Evolutionary conservation across 2,797 vertebrate genomes (phyloP).

Genomic region (Scleropages formosus): DNA sequence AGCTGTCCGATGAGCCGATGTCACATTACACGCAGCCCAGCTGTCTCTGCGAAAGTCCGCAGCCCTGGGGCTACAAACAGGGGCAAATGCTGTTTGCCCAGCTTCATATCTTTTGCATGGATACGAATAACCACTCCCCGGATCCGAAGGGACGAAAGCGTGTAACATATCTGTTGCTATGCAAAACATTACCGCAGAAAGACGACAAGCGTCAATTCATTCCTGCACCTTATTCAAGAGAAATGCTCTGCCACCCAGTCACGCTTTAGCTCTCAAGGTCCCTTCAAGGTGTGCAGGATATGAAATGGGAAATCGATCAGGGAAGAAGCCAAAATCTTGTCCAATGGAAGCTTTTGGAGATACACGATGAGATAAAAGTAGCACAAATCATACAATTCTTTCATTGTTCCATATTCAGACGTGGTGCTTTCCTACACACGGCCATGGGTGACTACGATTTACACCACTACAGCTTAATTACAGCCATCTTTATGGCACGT

Average conservation of each 20-base stretch:
- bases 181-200: background rate
- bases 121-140: background rate
- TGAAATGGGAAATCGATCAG: background rate
- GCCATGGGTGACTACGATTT: too few species aligned
- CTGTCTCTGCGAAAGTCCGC: too few species aligned
- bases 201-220: background rate
- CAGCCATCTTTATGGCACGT: too few species aligned
- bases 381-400: too few species aligned
- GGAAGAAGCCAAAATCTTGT: background rate
- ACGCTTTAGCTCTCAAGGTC: background rate
- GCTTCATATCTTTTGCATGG: background rate
- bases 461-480: too few species aligned
- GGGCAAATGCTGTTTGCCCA: background rate
- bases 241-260: background rate
- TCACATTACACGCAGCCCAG: too few species aligned
- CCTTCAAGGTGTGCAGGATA: background rate
- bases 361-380: background rate
- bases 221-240: background rate
- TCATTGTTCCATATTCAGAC: too few species aligned
- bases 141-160: background rate
- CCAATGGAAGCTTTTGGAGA: background rate
- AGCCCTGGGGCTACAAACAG: background rate
- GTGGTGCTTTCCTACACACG: too few species aligned
- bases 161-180: background rate
- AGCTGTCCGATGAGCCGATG: too few species aligned